Conservation (phyloP, 23 tunicate species). For the Styela plicata region DNA sequence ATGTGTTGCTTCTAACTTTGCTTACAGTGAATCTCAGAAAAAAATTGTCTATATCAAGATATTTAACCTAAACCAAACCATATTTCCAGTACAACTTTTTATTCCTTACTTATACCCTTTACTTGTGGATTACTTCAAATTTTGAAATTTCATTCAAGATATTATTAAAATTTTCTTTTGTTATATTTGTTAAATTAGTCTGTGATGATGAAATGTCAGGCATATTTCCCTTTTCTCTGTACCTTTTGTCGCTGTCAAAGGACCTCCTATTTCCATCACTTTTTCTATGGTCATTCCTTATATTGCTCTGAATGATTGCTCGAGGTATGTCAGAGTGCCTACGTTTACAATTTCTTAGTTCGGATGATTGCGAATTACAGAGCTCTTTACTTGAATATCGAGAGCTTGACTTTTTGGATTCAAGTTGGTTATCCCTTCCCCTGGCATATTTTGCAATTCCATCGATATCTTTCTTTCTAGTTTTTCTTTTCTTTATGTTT, state of each 20-base stretch:
- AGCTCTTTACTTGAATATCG: background rate
- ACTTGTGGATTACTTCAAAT: conserved; percentile 42
- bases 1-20: no score
- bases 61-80: no score
- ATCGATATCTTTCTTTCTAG: background rate
- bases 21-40: no score
- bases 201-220: background rate
- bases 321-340: background rate
- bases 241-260: background rate
- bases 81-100: no score
- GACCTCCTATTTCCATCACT: background rate
- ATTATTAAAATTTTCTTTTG: conserved; percentile 60
- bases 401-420: background rate
- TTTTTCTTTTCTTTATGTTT: background rate
- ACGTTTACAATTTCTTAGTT: no score
- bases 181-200: conserved; percentile 42
- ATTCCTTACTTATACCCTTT: background rate
- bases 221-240: background rate
- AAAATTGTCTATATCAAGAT: no score
- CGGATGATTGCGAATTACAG: background rate
- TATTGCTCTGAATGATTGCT: background rate
- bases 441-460: background rate
- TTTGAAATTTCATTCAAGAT: conserved; percentile 55
- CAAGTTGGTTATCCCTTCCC: background rate
- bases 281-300: background rate